Percentiles rank a stretch among this genome's conserved stretches.
These are phyloP conservation scores for Chromoteleia sp. DNA, from an alignment of 2,888 invertebrate genomes.

Conservation along the genomic window DNA sequence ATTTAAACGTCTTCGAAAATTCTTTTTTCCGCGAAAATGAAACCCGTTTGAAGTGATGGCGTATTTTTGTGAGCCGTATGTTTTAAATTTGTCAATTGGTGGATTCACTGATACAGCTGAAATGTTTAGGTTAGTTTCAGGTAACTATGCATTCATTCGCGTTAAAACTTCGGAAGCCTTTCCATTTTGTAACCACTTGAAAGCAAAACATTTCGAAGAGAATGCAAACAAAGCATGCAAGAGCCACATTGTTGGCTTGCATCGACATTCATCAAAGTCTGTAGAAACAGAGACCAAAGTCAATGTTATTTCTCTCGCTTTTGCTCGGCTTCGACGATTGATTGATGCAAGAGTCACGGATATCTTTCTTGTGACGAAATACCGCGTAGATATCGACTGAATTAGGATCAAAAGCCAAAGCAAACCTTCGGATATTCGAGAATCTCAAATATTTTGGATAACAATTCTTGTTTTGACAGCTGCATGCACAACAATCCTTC, in stretches of 20 bases:
- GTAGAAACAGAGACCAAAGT: constrained; percentile 65
- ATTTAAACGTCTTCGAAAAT: constrained; percentile 1
- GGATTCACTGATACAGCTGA: constrained; percentile 19
- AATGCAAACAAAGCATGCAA: constrained; percentile 68
- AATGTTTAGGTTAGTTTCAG: constrained; percentile 51
- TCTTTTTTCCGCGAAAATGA: background rate
- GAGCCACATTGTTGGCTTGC: constrained; percentile 61
- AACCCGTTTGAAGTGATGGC: background rate
- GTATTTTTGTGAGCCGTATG: constrained; percentile 10
- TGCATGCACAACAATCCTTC: constrained; percentile 16
- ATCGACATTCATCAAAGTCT: constrained; percentile 70
- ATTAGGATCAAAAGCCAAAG: constrained; percentile 64
- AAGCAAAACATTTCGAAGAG: constrained; percentile 65
- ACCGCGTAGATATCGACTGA: constrained; percentile 56
- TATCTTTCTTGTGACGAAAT: constrained; percentile 65
- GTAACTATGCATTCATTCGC: constrained; percentile 51
- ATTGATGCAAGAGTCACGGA: constrained; percentile 66
- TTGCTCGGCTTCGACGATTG: constrained; percentile 61
- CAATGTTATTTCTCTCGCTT: constrained; percentile 70
- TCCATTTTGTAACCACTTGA: constrained; percentile 60
- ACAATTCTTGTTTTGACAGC: constrained; percentile 61
- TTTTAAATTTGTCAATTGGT: constrained; percentile 42
- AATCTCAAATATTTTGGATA: constrained; percentile 55
- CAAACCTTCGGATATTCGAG: constrained; percentile 47
- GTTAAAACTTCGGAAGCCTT: constrained; percentile 61